A percentile compares a stretch with the other conserved stretches of the same genome.
These are phyloP conservation scores for Sylvilagus floridanus DNA, from an alignment of 2,797 vertebrate species.

Conservation along the genomic window DNA sequence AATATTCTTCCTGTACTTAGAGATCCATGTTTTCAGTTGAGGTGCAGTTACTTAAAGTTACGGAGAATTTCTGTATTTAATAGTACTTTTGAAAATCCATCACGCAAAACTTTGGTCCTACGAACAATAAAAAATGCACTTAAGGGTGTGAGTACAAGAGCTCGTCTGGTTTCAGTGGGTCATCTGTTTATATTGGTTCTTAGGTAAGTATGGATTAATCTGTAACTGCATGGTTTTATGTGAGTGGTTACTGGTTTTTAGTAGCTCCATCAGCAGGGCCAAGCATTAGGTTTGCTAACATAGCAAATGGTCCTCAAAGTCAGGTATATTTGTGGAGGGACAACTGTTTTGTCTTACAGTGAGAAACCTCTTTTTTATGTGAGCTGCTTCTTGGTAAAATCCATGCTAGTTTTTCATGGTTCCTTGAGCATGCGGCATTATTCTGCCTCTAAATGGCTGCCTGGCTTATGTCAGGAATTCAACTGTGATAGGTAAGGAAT, in stretches of 20 bases:
- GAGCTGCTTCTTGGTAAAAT: conserved; percentile 28
- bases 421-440: not conserved
- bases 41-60: conserved; percentile 15
- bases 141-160: not conserved
- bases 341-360: not conserved
- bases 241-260: not conserved
- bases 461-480: not conserved
- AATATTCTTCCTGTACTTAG: not conserved
- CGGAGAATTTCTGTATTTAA: not conserved
- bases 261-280: conserved; percentile 15
- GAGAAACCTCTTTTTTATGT: conserved; percentile 35
- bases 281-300: not conserved
- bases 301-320: not conserved
- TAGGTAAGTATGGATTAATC: conserved; percentile 20
- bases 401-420: conserved; percentile 16
- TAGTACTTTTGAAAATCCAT: conserved; percentile 20
- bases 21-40: not conserved
- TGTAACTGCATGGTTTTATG: not conserved
- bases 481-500: conserved; percentile 5
- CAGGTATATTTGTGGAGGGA: not conserved
- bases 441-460: not conserved
- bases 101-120: not conserved
- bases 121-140: conserved; percentile 38
- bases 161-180: conserved; percentile 17
- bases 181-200: not conserved